phyloP scores from a whole-genome alignment of 2,113 vertebrate species.

The Neotragus pygmaeus region DNA sequence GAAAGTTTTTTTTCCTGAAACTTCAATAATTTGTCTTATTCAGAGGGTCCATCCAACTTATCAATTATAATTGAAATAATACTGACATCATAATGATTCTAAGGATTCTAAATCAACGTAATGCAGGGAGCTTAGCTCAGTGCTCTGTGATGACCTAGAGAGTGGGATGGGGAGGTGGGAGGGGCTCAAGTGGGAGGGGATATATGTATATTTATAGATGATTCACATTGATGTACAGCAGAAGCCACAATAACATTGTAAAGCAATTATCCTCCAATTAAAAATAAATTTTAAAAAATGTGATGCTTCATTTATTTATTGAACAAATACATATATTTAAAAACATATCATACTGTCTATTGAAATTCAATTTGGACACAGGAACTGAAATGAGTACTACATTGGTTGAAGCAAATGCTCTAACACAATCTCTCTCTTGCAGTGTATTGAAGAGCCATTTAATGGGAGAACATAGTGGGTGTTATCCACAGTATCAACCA shows the following conservation, averaged over 20 bases:
- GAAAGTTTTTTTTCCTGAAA: neutral
- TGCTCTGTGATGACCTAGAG: neutral
- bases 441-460: neutral
- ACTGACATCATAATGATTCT: neutral
- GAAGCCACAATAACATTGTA: neutral
- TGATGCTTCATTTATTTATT: neutral
- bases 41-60: neutral
- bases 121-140: neutral
- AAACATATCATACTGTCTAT: neutral
- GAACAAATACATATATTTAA: conserved; percentile 5
- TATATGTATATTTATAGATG: neutral
- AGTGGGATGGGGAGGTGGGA: neutral
- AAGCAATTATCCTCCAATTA: neutral
- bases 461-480: neutral
- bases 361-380: neutral
- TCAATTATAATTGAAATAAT: conserved; percentile 1
- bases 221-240: neutral
- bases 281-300: neutral
- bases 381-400: neutral
- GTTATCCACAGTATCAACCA: neutral
- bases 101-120: neutral
- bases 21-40: neutral
- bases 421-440: neutral
- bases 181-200: neutral
- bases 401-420: neutral